phyloP scores from a whole-genome alignment of 2,888 invertebrate species.

The Polydrusus pterygomalis region DNA sequence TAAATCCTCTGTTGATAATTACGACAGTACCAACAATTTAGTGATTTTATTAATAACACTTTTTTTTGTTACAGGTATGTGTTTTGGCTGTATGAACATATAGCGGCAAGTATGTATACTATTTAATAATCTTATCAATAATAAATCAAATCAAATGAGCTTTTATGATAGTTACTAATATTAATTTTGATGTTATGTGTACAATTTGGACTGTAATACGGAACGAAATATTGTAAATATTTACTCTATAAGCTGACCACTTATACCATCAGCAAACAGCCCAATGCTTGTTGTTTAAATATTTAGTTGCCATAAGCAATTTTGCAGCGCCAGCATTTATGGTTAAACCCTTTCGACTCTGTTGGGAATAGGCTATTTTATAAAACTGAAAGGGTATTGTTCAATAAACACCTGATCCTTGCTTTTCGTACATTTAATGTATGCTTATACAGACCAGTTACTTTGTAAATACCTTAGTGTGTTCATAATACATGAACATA shows the following conservation, averaged over 20 bases:
- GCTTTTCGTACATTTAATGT: neutral
- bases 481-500: neutral
- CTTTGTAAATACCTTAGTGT: neutral
- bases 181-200: too few relatives aligned
- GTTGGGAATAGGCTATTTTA: neutral
- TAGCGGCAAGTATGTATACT: too few relatives aligned
- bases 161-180: too few relatives aligned
- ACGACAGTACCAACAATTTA: too few relatives aligned
- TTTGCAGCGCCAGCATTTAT: neutral
- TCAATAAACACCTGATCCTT: conserved; percentile 3
- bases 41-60: too few relatives aligned
- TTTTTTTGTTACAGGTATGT: too few relatives aligned
- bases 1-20: too few relatives aligned
- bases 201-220: too few relatives aligned
- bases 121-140: too few relatives aligned
- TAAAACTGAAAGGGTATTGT: conserved; percentile 2
- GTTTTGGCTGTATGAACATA: too few relatives aligned
- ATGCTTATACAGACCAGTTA: neutral
- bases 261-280: neutral
- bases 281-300: conserved; percentile 1
- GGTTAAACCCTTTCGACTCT: neutral
- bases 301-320: neutral
- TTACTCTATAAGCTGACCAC: neutral
- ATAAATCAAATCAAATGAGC: too few relatives aligned
- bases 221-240: neutral